Conservation (phyloP, 2,888 invertebrate species). For the Heliothis peltigera region DNA sequence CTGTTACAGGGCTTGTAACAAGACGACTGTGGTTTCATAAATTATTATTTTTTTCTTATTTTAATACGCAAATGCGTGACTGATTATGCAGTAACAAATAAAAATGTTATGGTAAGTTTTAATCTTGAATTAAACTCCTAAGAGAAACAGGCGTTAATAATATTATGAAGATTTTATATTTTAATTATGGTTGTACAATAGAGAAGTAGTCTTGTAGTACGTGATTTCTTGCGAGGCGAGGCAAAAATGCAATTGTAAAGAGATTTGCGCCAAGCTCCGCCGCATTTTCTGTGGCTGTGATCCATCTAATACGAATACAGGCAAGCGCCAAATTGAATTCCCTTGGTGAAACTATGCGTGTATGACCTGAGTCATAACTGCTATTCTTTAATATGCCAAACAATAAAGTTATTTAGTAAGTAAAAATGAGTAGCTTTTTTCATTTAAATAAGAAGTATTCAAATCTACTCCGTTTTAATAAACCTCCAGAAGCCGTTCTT, state of each 20-base stretch:
- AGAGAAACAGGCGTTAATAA: no score
- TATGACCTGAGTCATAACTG: neutral
- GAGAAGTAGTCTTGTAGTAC: slow-evolving; percentile 5
- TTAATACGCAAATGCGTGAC: no score
- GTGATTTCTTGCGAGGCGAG: slow-evolving; percentile 8
- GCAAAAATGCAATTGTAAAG: slow-evolving; percentile 47
- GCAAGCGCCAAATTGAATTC: slow-evolving; percentile 23
- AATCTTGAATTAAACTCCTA: no score
- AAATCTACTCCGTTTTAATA: no score
- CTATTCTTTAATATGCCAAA: neutral
- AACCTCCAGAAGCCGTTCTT: no score
- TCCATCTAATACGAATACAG: slow-evolving; percentile 23
- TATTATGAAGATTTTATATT: neutral
- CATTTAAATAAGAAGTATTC: no score
- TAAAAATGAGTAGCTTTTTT: no score
- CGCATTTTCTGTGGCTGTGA: slow-evolving; percentile 17
- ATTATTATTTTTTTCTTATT: no score
- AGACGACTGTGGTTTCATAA: neutral
- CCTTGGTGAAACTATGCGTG: neutral
- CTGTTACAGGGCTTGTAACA: neutral
- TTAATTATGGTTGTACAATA: neutral
- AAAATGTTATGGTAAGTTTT: no score
- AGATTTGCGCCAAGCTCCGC: slow-evolving; percentile 45
- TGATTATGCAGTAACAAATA: no score
- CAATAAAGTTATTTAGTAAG: no score